Evolutionary conservation across 2,113 vertebrate genomes (phyloP), one percentile per base, ranked within the genome.

Genomic region (Zosterops pallidus): DNA sequence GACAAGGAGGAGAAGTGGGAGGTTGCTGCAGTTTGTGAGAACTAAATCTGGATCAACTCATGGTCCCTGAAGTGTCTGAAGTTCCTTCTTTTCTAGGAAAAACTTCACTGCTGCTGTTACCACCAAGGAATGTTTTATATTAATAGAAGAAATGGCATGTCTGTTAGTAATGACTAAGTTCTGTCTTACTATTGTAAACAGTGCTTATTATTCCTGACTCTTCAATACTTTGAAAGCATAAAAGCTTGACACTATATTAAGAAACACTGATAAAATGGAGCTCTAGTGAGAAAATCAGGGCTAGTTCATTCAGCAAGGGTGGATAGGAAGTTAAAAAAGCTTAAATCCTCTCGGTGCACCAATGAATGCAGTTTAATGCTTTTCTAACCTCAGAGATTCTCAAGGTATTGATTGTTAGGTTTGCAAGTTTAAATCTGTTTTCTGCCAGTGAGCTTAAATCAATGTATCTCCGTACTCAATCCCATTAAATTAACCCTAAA

Each of bases 81-180:
- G 67, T 85, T 93, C 85, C 50, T 28, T 77, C 23, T 90, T 72
- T 80, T 92, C 90, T 67, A 88, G 47, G 83, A 90, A 90, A 90
- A 92, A 9, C 59, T 72, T 69, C 12, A 33, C 12, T 85, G n/a
- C 46, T 65, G 24, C 46, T 88, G 47, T 35, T 82, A 24, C 65
- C 92, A 39, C 26, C 9, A 18, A 71, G 64, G 53, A 86, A 18
- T 11, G 26, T 53, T 89, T 83, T 74, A 23, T 67, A 49, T 74
- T 86, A 70, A 55, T 55, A 83, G 75, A 74, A 92, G 59, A 62
- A 92, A 83, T 1, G 0, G 10, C 63, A 46, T 0, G 2, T 67
- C 71, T 85, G 52, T 39, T 70, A 77, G 19, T 41, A 76, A 72
- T 35, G 41, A 72, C 28, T 92, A 5, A 59, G 29, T 26, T 80